Conservation (phyloP, 2,888 invertebrate species). For the Galerucella calmariensis region DNA sequence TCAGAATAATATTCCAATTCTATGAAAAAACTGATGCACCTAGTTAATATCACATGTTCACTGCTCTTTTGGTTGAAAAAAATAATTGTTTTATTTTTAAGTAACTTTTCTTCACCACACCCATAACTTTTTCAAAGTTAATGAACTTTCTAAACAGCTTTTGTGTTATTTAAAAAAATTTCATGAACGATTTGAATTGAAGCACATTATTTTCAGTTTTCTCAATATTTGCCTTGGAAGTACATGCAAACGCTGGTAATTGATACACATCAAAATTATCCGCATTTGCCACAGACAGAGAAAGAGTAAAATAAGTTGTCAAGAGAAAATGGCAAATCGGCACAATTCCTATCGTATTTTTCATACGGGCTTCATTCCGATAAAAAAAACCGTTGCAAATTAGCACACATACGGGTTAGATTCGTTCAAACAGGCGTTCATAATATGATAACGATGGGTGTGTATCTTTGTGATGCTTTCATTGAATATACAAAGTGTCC, state of each 20-base stretch:
- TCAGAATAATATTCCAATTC: no score
- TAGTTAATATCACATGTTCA: no score
- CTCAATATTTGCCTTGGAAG: background rate
- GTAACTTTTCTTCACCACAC: no score
- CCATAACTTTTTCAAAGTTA: no score
- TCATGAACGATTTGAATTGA: no score
- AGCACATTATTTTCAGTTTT: background rate
- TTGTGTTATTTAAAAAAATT: no score
- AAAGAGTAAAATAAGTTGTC: background rate
- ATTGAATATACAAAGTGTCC: background rate
- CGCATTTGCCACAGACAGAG: background rate
- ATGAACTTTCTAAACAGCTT: no score
- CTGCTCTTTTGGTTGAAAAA: no score
- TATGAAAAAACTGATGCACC: no score
- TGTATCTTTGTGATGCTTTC: background rate
- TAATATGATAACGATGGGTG: background rate
- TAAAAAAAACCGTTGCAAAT: background rate
- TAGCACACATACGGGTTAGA: constrained; percentile 1
- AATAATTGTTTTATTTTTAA: no score
- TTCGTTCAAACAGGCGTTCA: background rate
- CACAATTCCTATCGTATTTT: background rate
- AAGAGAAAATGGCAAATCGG: background rate
- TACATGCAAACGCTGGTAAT: background rate
- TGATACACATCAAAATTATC: background rate
- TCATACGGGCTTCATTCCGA: constrained; percentile 5